Evolutionary conservation across 2,113 vertebrate genomes (phyloP), one percentile per base, ranked within the genome.

Genomic region (Phyllopteryx taeniolatus): DNA sequence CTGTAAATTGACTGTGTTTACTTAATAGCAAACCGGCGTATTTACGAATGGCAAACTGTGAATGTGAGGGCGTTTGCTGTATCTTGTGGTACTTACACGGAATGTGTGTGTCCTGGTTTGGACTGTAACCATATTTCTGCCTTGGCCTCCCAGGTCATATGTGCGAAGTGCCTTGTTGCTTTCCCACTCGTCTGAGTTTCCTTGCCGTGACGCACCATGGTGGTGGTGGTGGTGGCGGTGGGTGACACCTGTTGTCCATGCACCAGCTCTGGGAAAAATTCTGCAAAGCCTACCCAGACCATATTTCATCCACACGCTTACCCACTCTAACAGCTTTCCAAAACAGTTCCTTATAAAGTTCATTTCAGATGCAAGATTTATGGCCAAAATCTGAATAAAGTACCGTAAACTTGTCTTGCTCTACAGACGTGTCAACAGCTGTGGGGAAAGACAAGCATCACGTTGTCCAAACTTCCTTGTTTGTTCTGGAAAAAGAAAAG

Each of bases 31-130:
- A 39, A 39, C 27, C 27, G 27, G 27, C 27, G 27, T 27, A 27
- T 27, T 27, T 27, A 27, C 27, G 35, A 39, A 27, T 27, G 35
- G 35, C 35, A 39, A 3, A 39, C 35, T 6, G 6, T 39, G 14
- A 47, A 47, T 14, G 14, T 14, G 53, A 11, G 27, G 27, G 11
- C 27, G 14, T 60, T 59, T 15, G 27, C 13, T 8, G 12, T 33
- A 35, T 19, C 2, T 27, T 20, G 12, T 8, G 43, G 13, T 72
- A 91, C 91, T 89, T 57, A 92, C 93, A 65, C 88, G 70, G 72
- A 94, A 94, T 2, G 74, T 56, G 66, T 91, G 86, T 49, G 89
- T 85, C 68, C 78, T 87, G 43, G 93, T 94, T 79, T 91, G 87
- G 63, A 94, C 81, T 4, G 83, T 90, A 44, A 93, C 86, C 75